Percentiles rank a stretch among this genome's conserved stretches.
Evolutionary conservation across 1,140 invertebrate genomes (phyloP).

Genomic region (Aplysia californica): DNA sequence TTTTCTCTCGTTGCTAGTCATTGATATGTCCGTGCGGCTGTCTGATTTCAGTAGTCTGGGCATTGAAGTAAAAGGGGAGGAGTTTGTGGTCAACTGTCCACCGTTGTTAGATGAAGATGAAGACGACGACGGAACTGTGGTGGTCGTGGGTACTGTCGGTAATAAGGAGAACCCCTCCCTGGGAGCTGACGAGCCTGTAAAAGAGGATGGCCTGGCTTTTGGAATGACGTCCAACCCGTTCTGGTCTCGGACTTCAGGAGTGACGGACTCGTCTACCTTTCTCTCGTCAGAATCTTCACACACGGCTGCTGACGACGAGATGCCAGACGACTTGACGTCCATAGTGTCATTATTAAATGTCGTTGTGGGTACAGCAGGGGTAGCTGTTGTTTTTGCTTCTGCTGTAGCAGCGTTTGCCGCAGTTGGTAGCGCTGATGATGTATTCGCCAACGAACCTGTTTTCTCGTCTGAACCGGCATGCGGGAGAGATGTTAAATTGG

Average conservation of each 20-base stretch:
- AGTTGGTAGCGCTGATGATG: background rate
- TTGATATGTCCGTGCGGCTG: background rate
- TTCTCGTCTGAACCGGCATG: background rate
- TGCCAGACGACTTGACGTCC: background rate
- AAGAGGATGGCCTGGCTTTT: too few species aligned
- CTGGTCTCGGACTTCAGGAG: too few species aligned
- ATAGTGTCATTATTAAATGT: too few species aligned
- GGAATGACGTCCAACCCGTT: too few species aligned
- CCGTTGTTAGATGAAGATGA: background rate
- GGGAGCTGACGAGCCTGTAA: too few species aligned
- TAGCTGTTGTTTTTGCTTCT: background rate
- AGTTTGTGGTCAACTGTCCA: background rate
- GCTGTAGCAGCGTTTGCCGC: background rate
- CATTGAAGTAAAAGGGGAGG: background rate
- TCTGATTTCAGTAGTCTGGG: background rate
- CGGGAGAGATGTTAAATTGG: too few species aligned
- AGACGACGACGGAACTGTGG: background rate
- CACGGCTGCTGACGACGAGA: background rate
- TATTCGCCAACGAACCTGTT: background rate
- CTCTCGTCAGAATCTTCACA: too few species aligned
- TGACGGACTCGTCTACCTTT: too few species aligned
- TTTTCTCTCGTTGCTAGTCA: slow-evolving; percentile 36
- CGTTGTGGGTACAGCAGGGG: background rate
- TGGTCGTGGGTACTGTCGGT: background rate
- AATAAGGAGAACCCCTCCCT: background rate